Evolutionary conservation across 2,888 invertebrate genomes (phyloP).

Genomic region (Drosophila maculinotata): DNA sequence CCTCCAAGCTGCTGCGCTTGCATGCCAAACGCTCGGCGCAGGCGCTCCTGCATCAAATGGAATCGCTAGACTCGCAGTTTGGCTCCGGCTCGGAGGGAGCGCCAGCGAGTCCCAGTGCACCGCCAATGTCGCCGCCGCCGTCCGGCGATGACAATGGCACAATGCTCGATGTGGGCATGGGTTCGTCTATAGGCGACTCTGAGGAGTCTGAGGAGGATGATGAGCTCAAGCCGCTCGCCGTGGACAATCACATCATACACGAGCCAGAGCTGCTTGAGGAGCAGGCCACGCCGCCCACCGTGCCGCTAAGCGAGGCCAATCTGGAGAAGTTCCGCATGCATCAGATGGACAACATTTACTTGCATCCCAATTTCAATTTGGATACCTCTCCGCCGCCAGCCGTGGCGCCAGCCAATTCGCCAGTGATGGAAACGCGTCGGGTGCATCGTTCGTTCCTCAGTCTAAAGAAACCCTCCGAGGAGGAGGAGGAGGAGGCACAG

Average conservation of each 20-base stretch:
- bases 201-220: conserved; percentile 85
- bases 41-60: conserved; percentile 73
- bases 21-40: conserved; percentile 82
- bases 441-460: conserved; percentile 79
- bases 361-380: conserved; percentile 81
- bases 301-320: conserved; percentile 81
- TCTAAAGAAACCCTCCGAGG: conserved; percentile 67
- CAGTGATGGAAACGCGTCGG: conserved; percentile 69
- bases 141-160: conserved; percentile 74
- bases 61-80: conserved; percentile 78
- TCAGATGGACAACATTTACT: conserved; percentile 80
- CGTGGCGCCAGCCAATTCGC: conserved; percentile 71
- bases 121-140: conserved; percentile 68
- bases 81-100: conserved; percentile 68
- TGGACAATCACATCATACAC: conserved; percentile 83
- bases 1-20: conserved; percentile 81
- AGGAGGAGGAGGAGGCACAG: conserved; percentile 28
- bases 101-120: conserved; percentile 59
- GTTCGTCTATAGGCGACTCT: conserved; percentile 80
- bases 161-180: conserved; percentile 81
- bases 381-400: conserved; percentile 73
- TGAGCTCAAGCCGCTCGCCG: conserved; percentile 84
- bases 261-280: conserved; percentile 68
- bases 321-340: conserved; percentile 82
- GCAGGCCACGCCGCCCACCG: conserved; percentile 51